A percentile compares a stretch with the other conserved stretches of the same genome.
phyloP scores from a whole-genome alignment of 1,140 invertebrate genomes.

The Bombus ignitus region DNA sequence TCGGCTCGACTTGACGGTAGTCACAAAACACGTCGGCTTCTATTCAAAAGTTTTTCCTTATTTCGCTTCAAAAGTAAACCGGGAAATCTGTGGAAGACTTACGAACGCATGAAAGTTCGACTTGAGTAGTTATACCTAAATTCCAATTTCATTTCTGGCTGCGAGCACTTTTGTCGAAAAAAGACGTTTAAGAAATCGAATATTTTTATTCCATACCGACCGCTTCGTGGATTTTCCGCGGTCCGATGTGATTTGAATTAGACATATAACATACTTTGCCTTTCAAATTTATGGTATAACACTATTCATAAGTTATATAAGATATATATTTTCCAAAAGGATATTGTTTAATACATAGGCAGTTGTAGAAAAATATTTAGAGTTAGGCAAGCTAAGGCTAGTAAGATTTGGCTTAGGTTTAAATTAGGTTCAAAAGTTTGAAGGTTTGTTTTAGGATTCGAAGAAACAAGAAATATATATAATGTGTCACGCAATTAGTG shows the following conservation, averaged over 20 bases:
- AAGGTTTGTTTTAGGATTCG: too few relatives aligned
- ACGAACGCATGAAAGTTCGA: slow-evolving; percentile 7
- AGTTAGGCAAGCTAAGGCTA: too few relatives aligned
- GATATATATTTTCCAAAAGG: too few relatives aligned
- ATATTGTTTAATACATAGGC: neutral
- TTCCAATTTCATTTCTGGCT: slow-evolving; percentile 21
- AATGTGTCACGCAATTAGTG: neutral
- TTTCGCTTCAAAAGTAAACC: slow-evolving; percentile 35
- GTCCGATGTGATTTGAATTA: too few relatives aligned
- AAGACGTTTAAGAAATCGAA: too few relatives aligned
- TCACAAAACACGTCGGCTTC: slow-evolving; percentile 20
- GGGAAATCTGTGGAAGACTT: slow-evolving; percentile 17
- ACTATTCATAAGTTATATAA: too few relatives aligned
- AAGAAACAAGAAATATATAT: neutral
- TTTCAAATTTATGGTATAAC: neutral
- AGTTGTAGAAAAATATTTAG: neutral
- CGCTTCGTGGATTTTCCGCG: neutral
- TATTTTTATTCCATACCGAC: neutral
- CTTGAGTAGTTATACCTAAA: neutral
- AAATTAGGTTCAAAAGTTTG: too few relatives aligned
- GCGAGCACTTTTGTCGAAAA: too few relatives aligned
- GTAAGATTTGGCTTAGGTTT: too few relatives aligned
- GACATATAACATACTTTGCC: neutral
- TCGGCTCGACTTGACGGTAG: neutral
- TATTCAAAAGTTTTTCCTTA: slow-evolving; percentile 30